These are phyloP conservation scores for Automeris io DNA, from an alignment of 2,888 invertebrate species.

Conservation along the genomic window DNA sequence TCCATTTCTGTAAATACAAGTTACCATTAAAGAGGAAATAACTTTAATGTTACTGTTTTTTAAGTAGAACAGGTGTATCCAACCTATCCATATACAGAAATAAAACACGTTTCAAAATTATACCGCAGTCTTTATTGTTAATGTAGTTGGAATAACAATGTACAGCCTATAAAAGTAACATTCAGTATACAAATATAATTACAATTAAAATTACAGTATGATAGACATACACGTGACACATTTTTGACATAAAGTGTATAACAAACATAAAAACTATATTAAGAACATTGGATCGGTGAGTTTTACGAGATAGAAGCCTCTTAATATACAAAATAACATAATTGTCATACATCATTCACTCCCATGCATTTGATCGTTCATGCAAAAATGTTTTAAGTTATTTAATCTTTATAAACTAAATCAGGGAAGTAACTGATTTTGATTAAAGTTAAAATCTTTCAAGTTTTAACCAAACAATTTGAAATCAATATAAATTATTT, in stretches of 20 bases:
- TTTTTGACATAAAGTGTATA: conserved; percentile 21
- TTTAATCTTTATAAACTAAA: background rate
- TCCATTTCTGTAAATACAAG: too few relatives aligned
- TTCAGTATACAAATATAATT: conserved; percentile 25
- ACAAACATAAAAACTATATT: conserved; percentile 29
- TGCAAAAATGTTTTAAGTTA: background rate
- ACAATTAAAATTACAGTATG: conserved; percentile 31
- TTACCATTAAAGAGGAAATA: too few relatives aligned
- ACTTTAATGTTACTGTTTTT: too few relatives aligned
- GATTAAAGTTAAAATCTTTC: background rate
- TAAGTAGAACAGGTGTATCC: too few relatives aligned
- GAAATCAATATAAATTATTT: background rate
- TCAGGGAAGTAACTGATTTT: background rate
- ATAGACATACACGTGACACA: too few relatives aligned
- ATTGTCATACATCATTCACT: background rate
- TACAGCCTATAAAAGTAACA: conserved; percentile 43
- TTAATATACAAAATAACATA: conserved; percentile 17
- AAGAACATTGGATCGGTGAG: conserved; percentile 41
- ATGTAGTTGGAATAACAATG: conserved; percentile 51
- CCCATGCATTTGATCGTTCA: background rate
- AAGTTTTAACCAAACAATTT: background rate
- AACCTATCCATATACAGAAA: conserved; percentile 9
- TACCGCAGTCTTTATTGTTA: conserved; percentile 66
- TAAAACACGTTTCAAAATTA: conserved; percentile 23
- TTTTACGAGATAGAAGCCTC: conserved; percentile 35